These are phyloP conservation scores for Corapipo altera DNA, from an alignment of 2,113 vertebrate species.

Conservation along the genomic window DNA sequence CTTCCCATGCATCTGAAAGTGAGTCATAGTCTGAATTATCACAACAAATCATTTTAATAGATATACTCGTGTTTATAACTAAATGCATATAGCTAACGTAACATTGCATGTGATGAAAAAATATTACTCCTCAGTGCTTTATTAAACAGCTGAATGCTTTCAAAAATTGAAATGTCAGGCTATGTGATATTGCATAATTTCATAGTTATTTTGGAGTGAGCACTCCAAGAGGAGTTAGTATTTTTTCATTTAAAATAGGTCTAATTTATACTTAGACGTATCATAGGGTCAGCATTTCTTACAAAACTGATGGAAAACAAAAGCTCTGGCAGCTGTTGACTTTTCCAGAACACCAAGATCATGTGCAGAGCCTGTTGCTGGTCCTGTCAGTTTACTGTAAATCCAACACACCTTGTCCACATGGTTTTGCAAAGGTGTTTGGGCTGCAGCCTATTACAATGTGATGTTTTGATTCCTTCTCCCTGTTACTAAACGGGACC, in stretches of 20 bases:
- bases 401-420: neutral
- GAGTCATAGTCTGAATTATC: neutral
- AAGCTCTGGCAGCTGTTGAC: neutral
- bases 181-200: neutral
- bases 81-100: neutral
- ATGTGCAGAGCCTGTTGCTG: neutral
- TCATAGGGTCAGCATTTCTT: neutral
- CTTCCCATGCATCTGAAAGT: neutral
- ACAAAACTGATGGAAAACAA: neutral
- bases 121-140: neutral
- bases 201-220: neutral
- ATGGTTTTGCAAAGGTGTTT: neutral
- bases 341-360: neutral
- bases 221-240: neutral
- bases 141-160: conserved; percentile 29
- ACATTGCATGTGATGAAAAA: neutral
- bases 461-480: neutral
- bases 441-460: neutral
- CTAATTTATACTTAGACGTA: neutral
- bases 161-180: conserved; percentile 18
- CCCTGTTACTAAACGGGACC: neutral
- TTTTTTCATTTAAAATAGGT: neutral
- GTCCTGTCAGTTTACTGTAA: conserved; percentile 27
- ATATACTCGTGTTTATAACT: neutral
- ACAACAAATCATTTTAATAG: neutral